Evolutionary conservation across 2,888 invertebrate species (phyloP).

Genomic region (Hypselothyrea guttata): DNA sequence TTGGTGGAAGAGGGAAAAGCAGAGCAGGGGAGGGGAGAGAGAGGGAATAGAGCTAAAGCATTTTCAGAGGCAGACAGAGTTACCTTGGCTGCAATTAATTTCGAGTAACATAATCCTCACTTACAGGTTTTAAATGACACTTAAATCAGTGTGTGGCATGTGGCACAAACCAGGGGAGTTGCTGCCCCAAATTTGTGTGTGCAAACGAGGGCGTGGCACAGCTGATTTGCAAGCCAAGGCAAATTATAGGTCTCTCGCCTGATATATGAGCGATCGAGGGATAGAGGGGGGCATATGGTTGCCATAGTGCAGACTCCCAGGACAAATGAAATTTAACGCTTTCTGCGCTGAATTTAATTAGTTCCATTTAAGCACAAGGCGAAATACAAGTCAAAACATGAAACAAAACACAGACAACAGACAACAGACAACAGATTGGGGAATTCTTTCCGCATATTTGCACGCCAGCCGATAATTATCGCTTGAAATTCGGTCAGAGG

Average conservation of each 20-base stretch:
- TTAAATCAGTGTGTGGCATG: slow-evolving; percentile 68
- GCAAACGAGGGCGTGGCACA: slow-evolving; percentile 46
- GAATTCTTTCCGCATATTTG: slow-evolving; percentile 78
- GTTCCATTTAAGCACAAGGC: slow-evolving; percentile 65
- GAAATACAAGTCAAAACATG: slow-evolving; percentile 29
- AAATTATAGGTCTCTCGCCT: neutral
- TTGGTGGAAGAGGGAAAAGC: no score
- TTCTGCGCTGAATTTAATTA: slow-evolving; percentile 66
- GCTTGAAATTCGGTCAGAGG: slow-evolving; percentile 80
- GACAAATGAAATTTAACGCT: slow-evolving; percentile 61
- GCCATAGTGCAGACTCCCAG: neutral
- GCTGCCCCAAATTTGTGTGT: slow-evolving; percentile 26
- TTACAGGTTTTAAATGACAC: slow-evolving; percentile 76
- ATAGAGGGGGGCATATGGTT: neutral
- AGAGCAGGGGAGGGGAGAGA: neutral
- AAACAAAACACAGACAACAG: slow-evolving; percentile 16
- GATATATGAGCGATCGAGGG: no score
- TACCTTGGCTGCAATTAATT: slow-evolving; percentile 76
- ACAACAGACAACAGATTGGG: slow-evolving; percentile 39
- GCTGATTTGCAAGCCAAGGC: slow-evolving; percentile 28
- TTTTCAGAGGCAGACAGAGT: slow-evolving; percentile 20
- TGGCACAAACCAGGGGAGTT: slow-evolving; percentile 6
- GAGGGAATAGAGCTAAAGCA: slow-evolving; percentile 2
- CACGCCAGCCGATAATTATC: slow-evolving; percentile 81
- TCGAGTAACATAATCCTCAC: slow-evolving; percentile 79